Evolutionary conservation across 2,113 vertebrate species (phyloP), one percentile per base, ranked within the genome.

Genomic region (Paralichthys olivaceus): DNA sequence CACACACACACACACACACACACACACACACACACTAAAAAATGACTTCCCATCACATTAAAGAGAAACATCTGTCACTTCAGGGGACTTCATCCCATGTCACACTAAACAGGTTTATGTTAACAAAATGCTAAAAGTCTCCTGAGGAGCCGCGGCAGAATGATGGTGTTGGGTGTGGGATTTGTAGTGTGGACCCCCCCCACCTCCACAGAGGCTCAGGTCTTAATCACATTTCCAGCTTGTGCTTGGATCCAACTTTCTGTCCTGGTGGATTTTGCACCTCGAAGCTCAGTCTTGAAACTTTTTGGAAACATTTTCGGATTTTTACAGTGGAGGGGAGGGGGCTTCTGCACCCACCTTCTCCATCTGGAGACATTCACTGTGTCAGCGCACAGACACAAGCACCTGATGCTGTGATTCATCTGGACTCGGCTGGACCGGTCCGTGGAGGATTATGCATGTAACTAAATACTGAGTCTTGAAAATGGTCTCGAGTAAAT

Each of bases 31-130:
- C 56, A 23, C 43, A 4, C 43, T 59, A 67, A 74, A 25, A 66
- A 55, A 84, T 9, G 53, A 74, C 81, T 83, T 74, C 54, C 56
- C 55, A 76, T 69, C 61, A 75, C 77, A 86, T 90, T 90, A 83
- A 88, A 93, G 78, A 90, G 77, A 87, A 90, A 87, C 87, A 88
- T 91, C 89, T 91, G 89, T 89, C 87, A 91, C 85, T 90, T 84
- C 79, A 75, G 87, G 91, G 80, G 62, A 61, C 83, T 80, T 92
- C 77, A 76, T 90, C 72, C 79, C 32, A 60, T 66, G 84, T 89
- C 89, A 92, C 90, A 80, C 79, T 87, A 88, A 92, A 93, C 72
- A 80, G 91, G 90, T 92, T 94, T 93, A 93, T 75, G 83, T 85
- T 84, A 84, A 92, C 88, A 87, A 89, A 91, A 93, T 75, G 81